Base-by-base conservation (phyloP, 2,113 vertebrate species). In the Motacilla alba region DNA sequence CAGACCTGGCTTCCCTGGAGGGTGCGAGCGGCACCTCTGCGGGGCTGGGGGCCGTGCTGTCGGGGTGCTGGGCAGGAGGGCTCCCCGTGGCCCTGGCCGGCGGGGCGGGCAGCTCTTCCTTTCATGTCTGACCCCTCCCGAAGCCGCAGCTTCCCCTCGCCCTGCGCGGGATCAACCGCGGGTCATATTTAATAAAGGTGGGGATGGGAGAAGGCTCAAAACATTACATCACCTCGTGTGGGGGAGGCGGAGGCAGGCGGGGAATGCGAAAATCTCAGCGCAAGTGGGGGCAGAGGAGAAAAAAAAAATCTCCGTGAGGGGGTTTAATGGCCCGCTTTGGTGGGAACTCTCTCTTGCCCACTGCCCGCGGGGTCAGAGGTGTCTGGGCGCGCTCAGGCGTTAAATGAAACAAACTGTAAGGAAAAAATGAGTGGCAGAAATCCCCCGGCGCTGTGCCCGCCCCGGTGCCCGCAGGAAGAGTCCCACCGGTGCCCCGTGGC, bases 181-280 rank as follows among this genome's bases (percentile, higher is more conserved):
- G 98, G 98, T 98, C 98, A 98, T 99, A 98, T 98, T 98, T 98
- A 98, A 97, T 94, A 97, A 98, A 98, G 96, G 98, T 97, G 98
- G 98, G 97, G 98, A 98, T 96, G 95, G 93, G 80, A 94, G 87
- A 94, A 93, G 91, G 26, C 47, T 72, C 93, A 91, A 92, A 95
- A 91, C 91, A 93, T 97, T 91, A 97, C 83, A 60, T 98, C 97
- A 97, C 76, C 93, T 70, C 67, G 37, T 64, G 96, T 90, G 90
- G 90, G n/a, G 37, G 87, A 90, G 93, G 95, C 72, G 66, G 77
- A 47, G 89, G 83, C 66, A 52, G 63, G 49, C 73, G 22, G 94
- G 89, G 92, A 93, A 93, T 87, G 83, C 63, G 8, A 95, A 88
- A 64, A 66, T 55, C 80, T 94, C 67, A 15, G 33, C 49, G 2